These are phyloP conservation scores for Gobio occitaniae DNA, from an alignment of 2,797 vertebrate genomes.

Conservation along the genomic window DNA sequence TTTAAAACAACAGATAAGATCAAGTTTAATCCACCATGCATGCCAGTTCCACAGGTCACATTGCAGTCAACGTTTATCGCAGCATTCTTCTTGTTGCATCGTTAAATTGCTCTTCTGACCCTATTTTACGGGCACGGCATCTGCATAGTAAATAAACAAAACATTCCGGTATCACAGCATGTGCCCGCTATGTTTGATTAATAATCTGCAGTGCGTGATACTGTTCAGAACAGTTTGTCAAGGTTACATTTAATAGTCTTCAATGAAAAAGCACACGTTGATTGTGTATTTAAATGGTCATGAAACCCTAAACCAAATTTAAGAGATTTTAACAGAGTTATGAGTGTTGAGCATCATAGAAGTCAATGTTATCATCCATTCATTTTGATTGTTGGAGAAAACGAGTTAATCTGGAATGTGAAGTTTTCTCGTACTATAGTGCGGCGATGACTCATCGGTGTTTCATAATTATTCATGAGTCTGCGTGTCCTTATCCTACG, in stretches of 20 bases:
- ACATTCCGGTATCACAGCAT: background rate
- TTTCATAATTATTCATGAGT: too few species aligned
- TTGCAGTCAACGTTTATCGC: background rate
- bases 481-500: too few species aligned
- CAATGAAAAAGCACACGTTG: background rate
- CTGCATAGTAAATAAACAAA: conserved; percentile 16
- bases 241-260: background rate
- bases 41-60: background rate
- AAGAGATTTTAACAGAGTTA: too few species aligned
- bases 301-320: too few species aligned
- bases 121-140: background rate
- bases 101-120: background rate
- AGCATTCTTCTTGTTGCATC: background rate
- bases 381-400: too few species aligned
- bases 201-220: background rate
- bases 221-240: background rate
- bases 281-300: background rate
- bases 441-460: too few species aligned
- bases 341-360: too few species aligned
- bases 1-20: conserved; percentile 24
- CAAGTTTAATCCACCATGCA: background rate
- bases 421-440: too few species aligned
- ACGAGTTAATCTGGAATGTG: too few species aligned
- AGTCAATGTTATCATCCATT: too few species aligned
- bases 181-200: background rate